Conservation (phyloP, 2,797 vertebrate species). For the Limosa lapponica region DNA sequence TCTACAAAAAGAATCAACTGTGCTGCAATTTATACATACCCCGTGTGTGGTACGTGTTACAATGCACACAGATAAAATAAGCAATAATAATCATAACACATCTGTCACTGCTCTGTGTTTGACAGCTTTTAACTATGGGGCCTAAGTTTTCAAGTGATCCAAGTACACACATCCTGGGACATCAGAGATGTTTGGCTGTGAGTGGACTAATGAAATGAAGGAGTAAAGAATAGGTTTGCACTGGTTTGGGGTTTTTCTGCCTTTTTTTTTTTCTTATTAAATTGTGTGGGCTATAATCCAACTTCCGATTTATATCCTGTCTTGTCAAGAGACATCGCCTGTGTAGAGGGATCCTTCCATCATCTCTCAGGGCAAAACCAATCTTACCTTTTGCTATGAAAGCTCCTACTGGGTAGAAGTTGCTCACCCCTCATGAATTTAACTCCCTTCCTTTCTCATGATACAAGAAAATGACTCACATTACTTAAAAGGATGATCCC, state of each 20-base stretch:
- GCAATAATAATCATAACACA: neutral
- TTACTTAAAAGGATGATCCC: neutral
- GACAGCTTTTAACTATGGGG: neutral
- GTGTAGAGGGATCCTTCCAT: neutral
- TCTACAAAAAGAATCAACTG: neutral
- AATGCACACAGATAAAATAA: neutral
- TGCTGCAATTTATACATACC: neutral
- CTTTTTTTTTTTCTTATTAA: neutral
- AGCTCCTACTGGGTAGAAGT: neutral
- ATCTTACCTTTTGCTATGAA: neutral
- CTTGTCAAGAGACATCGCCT: neutral
- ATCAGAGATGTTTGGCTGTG: neutral
- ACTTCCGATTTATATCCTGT: neutral
- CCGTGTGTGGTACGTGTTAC: rapidly evolving
- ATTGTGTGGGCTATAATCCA: neutral
- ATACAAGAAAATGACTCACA: neutral
- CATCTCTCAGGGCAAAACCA: neutral
- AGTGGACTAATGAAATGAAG: neutral
- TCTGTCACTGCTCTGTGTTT: neutral
- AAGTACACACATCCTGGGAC: neutral
- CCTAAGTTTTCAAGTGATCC: neutral
- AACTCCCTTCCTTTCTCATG: neutral
- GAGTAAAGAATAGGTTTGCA: neutral
- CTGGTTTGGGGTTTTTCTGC: neutral
- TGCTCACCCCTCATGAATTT: neutral